These are phyloP conservation scores for Pyrgus malvae DNA, from an alignment of 2,888 invertebrate species.

Conservation along the genomic window DNA sequence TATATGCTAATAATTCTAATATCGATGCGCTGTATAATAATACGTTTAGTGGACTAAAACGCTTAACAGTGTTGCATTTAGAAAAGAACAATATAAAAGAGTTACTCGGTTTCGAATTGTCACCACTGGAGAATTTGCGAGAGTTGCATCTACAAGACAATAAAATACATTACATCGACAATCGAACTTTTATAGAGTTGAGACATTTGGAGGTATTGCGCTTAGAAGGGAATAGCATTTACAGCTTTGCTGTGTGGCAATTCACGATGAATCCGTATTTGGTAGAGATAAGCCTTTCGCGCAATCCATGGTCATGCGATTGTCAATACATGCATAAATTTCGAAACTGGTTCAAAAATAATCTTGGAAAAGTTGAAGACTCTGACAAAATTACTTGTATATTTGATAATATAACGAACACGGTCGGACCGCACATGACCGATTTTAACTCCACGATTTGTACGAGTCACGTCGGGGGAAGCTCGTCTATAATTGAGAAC, in stretches of 20 bases:
- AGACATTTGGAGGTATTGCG: slow-evolving; percentile 92
- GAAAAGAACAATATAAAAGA: slow-evolving; percentile 92
- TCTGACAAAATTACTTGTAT: slow-evolving; percentile 88
- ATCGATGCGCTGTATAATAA: slow-evolving; percentile 93
- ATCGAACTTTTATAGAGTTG: slow-evolving; percentile 91
- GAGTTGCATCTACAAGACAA: slow-evolving; percentile 95
- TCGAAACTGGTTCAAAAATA: slow-evolving; percentile 89
- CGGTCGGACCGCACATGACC: slow-evolving; percentile 85
- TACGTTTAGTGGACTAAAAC: slow-evolving; percentile 93
- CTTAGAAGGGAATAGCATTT: slow-evolving; percentile 91
- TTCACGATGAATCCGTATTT: slow-evolving; percentile 91
- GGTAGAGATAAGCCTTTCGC: slow-evolving; percentile 91
- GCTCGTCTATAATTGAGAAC: slow-evolving; percentile 87
- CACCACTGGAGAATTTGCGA: slow-evolving; percentile 89
- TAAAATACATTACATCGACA: slow-evolving; percentile 90
- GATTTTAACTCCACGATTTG: slow-evolving; percentile 91
- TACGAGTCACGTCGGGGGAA: slow-evolving; percentile 86
- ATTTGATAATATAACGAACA: slow-evolving; percentile 87
- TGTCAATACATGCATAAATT: slow-evolving; percentile 91
- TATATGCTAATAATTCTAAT: slow-evolving; percentile 94
- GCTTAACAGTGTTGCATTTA: slow-evolving; percentile 90
- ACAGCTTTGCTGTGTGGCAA: slow-evolving; percentile 93
- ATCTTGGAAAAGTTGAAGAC: slow-evolving; percentile 91
- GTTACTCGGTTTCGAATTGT: slow-evolving; percentile 91
- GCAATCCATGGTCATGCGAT: slow-evolving; percentile 96